Evolutionary conservation across 2,113 vertebrate species (phyloP), one percentile per base, ranked within the genome.

Genomic region (Misgurnus mizolepis): DNA sequence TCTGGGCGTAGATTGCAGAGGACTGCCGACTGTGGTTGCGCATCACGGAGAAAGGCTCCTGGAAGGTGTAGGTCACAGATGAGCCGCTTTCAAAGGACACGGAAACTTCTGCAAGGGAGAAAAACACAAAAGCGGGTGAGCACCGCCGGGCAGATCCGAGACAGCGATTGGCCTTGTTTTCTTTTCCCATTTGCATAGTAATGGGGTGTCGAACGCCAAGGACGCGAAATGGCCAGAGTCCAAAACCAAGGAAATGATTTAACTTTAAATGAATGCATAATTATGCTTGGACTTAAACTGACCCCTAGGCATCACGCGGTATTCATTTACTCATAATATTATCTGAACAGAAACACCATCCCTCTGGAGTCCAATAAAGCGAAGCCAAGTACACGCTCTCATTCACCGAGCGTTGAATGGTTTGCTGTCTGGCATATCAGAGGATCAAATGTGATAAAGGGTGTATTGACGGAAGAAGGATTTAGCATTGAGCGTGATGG

Each of bases 11-110:
- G 89, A 95, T 95, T 53, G 93, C 88, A 55, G 94, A 95, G 10
- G 93, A 93, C 9, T 92, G 91, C 1, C 84, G 73, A 65, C 87
- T 96, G 61, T 85, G 64, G 69, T 95, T 95, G 87, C 92, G 94
- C 17, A 91, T 94, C 79, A 95, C 94, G 0, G 94, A 94, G 62
- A 94, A 94, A 18, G 94, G 93, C 50, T 95, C 95, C 91, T 96
- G 95, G 85, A 96, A 93, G 80, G 84, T 82, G 65, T 95, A 96
- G 11, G 90, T 94, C 81, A 96, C 81, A 0, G 94, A 95, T 18
- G 95, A 93, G 22, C 91, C 81, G 0, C 88, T 88, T 89, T 96
- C 95, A 89, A 96, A 96, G 64, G 94, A 80, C 14, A 95, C 92
- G 82, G 95, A 95, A 82, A 96, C 92, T 77, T 95, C 95, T 96